These are phyloP conservation scores for Sibirionetta formosa DNA, from an alignment of 2,797 vertebrate species.

Conservation along the genomic window DNA sequence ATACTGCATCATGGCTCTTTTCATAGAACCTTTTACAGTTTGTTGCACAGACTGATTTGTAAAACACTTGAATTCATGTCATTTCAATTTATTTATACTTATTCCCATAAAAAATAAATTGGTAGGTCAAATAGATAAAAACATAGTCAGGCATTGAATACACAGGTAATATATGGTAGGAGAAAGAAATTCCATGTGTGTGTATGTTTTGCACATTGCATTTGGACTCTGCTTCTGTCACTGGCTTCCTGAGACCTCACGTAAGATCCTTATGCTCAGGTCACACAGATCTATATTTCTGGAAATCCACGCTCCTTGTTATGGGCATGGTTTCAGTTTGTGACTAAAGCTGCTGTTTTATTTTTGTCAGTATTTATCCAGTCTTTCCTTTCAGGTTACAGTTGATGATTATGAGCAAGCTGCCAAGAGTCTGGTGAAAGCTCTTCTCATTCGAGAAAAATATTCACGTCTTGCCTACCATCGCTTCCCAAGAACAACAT, in stretches of 20 bases:
- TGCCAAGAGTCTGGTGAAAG: conserved; percentile 89
- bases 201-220: not conserved
- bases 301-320: not conserved
- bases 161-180: not conserved
- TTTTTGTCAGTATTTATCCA: not conserved
- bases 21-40: too few species aligned
- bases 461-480: conserved; percentile 94
- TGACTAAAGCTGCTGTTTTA: not conserved
- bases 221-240: not conserved
- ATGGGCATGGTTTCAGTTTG: not conserved
- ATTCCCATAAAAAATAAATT: not conserved
- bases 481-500: conserved; percentile 89
- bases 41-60: not conserved
- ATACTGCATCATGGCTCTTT: not conserved
- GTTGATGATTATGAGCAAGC: conserved; percentile 97
- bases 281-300: not conserved
- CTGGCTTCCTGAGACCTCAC: not conserved
- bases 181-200: not conserved
- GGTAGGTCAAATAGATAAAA: not conserved
- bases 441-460: conserved; percentile 93
- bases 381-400: conserved; percentile 87
- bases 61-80: not conserved
- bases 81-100: not conserved
- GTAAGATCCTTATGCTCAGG: not conserved
- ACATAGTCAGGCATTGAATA: not conserved